Base-by-base conservation (phyloP, 2,888 invertebrate genomes). In the Lycia hirtaria region DNA sequence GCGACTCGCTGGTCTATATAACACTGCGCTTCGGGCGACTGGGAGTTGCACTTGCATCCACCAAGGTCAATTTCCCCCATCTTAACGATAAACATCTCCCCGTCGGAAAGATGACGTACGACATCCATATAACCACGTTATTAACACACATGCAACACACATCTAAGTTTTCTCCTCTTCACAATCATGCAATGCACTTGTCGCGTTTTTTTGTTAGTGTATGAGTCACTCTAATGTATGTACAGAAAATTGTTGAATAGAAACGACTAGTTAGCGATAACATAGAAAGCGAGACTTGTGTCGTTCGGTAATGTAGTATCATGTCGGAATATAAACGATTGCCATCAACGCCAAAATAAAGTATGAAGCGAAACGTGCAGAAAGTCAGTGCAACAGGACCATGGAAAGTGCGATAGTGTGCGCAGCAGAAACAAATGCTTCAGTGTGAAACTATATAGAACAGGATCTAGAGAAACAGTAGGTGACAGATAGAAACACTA, bases 71-170 rank as follows among this genome's bases (percentile, higher is more conserved):
- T 76, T 91, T 92, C 90, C 89, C 81, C 83, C 79, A 83, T 87
- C 82, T 90, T 88, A 89, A 86, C 72, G 75, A 81, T 83, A 88
- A 88, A 87, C 87, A 88, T 88, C 89, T 80, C 80, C 78, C 77
- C 83, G 81, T 84, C 81, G 71, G 72, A 82, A 85, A 88, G 88
- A 90, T 88, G 88, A 88, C 85, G 87, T 88, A 91, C 91, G 92
- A 91, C 90, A 90, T 85, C 75, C 81, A 90, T 83, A 79, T 80
- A 78, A 80, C 74, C 80, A 87, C 85, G 78, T 80, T 72, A 60
- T 80, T 72, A 61, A 91, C 88, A 91, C 90, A 90, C 90, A 91
- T 90, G 89, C 90, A 90, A 91, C 91, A 92, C 92, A 90, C 88
- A 87, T 85, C 88, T 90, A 89, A 82, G 50, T 76, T 81, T 79